A percentile compares a stretch with the other conserved stretches of the same genome.
Evolutionary conservation across 2,113 vertebrate genomes (phyloP).

Genomic region (Chaetodon trifascialis): DNA sequence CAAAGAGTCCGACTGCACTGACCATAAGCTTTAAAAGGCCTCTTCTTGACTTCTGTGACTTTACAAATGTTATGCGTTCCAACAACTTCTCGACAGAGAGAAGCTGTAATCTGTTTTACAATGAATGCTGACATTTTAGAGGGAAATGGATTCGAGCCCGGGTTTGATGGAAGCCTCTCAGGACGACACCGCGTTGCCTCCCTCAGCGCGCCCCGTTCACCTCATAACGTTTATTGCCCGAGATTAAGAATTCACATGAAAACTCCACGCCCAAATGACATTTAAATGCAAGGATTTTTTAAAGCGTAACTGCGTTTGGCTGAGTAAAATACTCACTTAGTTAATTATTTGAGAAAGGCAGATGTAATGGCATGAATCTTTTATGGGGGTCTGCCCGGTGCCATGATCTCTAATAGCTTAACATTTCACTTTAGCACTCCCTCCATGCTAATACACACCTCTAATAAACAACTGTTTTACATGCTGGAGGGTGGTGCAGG

Average conservation of each 20-base stretch:
- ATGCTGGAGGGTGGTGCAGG: conserved; percentile 31
- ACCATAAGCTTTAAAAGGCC: conserved; percentile 33
- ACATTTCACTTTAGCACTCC: conserved; percentile 79
- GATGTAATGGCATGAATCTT: conserved; percentile 79
- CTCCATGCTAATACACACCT: conserved; percentile 44
- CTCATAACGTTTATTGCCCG: conserved; percentile 68
- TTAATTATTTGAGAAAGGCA: conserved; percentile 81
- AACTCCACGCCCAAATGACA: conserved; percentile 75
- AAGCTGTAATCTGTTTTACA: conserved; percentile 52
- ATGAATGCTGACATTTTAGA: conserved; percentile 65
- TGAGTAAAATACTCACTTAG: conserved; percentile 79
- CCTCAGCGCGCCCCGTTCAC: conserved; percentile 56
- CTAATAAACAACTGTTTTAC: conserved; percentile 67
- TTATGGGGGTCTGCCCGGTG: conserved; percentile 74
- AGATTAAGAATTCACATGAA: conserved; percentile 77
- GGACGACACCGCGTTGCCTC: conserved; percentile 12
- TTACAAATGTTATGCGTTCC: conserved; percentile 67
- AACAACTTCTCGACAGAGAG: conserved; percentile 25
- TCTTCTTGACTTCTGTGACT: conserved; percentile 52
- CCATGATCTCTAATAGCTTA: conserved; percentile 77
- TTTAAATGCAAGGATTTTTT: conserved; percentile 77
- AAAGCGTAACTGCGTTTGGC: conserved; percentile 74
- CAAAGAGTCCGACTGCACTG: conserved; percentile 25
- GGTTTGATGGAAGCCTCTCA: conserved; percentile 55
- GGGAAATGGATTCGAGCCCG: conserved; percentile 41